Evolutionary conservation across 2,113 vertebrate genomes (phyloP), one percentile per base, ranked within the genome.

Genomic region (Tetraodon nigroviridis): DNA sequence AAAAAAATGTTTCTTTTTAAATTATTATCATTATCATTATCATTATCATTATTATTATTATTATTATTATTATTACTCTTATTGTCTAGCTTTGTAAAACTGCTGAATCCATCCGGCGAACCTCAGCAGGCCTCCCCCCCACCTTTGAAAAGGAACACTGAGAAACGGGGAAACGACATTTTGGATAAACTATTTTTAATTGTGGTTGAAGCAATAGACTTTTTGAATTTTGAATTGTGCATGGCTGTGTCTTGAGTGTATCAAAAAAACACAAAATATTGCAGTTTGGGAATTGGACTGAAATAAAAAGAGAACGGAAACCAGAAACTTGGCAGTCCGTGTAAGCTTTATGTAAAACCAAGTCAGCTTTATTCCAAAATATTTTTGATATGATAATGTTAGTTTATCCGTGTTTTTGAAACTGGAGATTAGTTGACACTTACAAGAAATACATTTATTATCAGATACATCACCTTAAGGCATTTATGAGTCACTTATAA

Each of bases 211-310:
- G 96, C 94, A 96, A 96, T 95, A 96, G 94, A 95, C 93, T 93
- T 90, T 95, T 93, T 95, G 93, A 95, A 93, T 90, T 93, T 93
- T 92, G 93, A 94, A 95, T 93, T 93, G 94, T 98, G 95, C 95
- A 98, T 98, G 95, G 94, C 92, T 95, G 93, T 98, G 94, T 97
- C 93, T 96, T 96, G 94, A 97, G 95, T 98, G 95, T 97, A 94
- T 93, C 90, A 88, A 81, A 92, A 85, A 83, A 81, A 46, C 75
- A 82, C 65, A 73, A 89, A 94, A 92, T 91, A 93, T 90, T 92
- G 90, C 93, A 94, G 93, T 96, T 95, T 94, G 92, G 93, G 92
- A 95, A 93, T 92, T 95, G 92, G 93, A 94, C 91, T 93, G 93
- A 94, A 95, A 89, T 86, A 88, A 91, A 85, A 82, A 72, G 75